Conservation (phyloP, 2,888 invertebrate genomes). For the Cynaeus angustus region DNA sequence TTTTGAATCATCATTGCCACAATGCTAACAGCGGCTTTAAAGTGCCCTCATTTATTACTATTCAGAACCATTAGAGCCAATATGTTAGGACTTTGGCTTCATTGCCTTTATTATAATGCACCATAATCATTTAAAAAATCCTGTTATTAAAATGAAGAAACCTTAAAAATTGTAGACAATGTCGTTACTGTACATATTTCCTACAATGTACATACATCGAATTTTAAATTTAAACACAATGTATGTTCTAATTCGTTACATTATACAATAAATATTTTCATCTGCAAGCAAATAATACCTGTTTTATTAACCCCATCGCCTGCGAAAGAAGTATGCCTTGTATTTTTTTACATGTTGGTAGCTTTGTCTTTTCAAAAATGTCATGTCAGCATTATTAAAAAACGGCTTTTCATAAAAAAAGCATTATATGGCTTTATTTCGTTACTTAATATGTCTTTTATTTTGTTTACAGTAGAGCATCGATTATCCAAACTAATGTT, state of each 20-base stretch:
- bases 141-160: slow-evolving; percentile 34
- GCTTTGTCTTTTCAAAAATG: no score
- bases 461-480: no score
- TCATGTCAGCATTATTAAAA: no score
- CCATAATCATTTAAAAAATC: slow-evolving; percentile 43
- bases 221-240: slow-evolving; percentile 55
- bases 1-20: slow-evolving; percentile 13
- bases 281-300: slow-evolving; percentile 50
- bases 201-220: slow-evolving; percentile 58
- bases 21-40: slow-evolving; percentile 44
- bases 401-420: no score
- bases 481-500: no score
- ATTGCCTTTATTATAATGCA: slow-evolving; percentile 48
- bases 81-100: slow-evolving; percentile 47
- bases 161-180: slow-evolving; percentile 48
- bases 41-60: slow-evolving; percentile 46
- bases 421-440: no score
- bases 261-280: slow-evolving; percentile 59
- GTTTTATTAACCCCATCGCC: not conserved
- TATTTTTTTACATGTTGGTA: no score
- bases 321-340: no score
- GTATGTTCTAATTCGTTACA: slow-evolving; percentile 57
- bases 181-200: slow-evolving; percentile 54
- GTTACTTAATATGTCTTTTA: no score
- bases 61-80: slow-evolving; percentile 39